Evolutionary conservation across 2,888 invertebrate genomes (phyloP).

Genomic region (Drosophila borborema): DNA sequence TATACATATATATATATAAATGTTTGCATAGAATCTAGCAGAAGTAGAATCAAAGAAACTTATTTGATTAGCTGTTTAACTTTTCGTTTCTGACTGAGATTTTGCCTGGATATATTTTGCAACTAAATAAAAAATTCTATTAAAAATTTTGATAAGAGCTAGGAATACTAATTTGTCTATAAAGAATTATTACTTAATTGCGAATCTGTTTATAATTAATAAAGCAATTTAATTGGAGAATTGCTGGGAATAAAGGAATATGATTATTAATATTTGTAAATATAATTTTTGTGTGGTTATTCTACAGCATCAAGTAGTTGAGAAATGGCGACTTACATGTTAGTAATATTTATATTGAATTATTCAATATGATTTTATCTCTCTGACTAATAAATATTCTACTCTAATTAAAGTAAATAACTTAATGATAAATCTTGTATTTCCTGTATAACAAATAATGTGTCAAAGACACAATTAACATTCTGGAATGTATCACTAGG

Average conservation of each 20-base stretch:
- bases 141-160: not conserved
- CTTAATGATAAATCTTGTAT: not conserved
- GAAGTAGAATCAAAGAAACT: not conserved
- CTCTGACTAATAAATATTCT: not conserved
- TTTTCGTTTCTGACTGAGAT: not conserved
- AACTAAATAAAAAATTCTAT: not conserved
- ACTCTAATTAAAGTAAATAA: not conserved
- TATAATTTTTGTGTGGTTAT: too few relatives aligned
- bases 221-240: not conserved
- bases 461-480: not conserved
- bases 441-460: not conserved
- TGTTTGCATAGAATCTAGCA: conserved; percentile 2
- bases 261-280: too few relatives aligned
- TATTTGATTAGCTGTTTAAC: conserved; percentile 7
- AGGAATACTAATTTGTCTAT: not conserved
- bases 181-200: not conserved
- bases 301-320: too few relatives aligned
- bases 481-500: not conserved
- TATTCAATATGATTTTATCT: not conserved
- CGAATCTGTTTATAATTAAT: not conserved
- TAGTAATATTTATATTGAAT: not conserved
- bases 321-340: not conserved
- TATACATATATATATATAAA: conserved; percentile 15
- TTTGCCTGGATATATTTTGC: not conserved
- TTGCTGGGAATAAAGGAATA: not conserved